Base-by-base conservation (phyloP, 1,140 invertebrate genomes). In the Andricus grossulariae region DNA sequence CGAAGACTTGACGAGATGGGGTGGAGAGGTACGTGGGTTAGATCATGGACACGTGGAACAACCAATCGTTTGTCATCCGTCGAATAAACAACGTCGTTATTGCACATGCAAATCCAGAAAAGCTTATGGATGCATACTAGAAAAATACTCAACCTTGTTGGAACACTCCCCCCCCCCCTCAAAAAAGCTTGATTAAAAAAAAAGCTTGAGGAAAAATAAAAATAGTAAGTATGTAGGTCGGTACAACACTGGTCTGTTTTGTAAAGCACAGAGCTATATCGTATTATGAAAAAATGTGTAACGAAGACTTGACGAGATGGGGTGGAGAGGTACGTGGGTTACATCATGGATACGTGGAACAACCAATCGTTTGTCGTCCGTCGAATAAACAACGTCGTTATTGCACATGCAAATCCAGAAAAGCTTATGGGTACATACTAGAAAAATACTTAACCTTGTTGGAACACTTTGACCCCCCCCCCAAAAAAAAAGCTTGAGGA, bases 81-180 rank as follows among this genome's bases (percentile, higher is more conserved):
- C 82, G 79, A 81, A 85, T 85, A 85, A 85, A 85, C 84, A 85
- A 85, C 82, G 84, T 85, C 83, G 84, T 85, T 85, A 85, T 85
- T 85, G 84, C 83, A 85, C 85, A 85, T 85, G 82, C 80, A 85
- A n/a, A n/a, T n/a, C n/a, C n/a, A n/a, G 3, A 32, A n/a, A n/a
- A n/a, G n/a, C n/a, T n/a, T n/a, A n/a, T n/a, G n/a, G n/a, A n/a
- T n/a, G n/a, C n/a, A n/a, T n/a, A n/a, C n/a, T n/a, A n/a, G n/a
- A n/a, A n/a, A n/a, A n/a, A n/a, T n/a, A n/a, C n/a, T n/a, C n/a
- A n/a, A n/a, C n/a, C n/a, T n/a, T n/a, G n/a, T n/a, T n/a, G n/a
- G n/a, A n/a, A n/a, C n/a, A n/a, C n/a, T n/a, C n/a, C n/a, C n/a
- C n/a, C n/a, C n/a, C n/a, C n/a, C n/a, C n/a, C n/a, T n/a, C n/a